These are phyloP conservation scores for Troglohyphantes excavatus DNA, from an alignment of 2,888 invertebrate species.

Conservation along the genomic window DNA sequence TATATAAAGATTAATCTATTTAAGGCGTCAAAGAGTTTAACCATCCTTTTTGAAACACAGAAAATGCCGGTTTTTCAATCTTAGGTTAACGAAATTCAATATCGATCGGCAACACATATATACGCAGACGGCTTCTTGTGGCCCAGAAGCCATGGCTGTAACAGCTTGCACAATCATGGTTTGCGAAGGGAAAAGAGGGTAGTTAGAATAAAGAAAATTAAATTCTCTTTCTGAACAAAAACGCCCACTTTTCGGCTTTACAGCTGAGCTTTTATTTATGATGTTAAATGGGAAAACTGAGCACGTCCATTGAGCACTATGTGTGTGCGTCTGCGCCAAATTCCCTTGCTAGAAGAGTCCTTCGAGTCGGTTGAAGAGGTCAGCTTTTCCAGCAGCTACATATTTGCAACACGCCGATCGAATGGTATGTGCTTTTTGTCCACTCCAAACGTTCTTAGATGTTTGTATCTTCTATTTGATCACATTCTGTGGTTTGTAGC, in stretches of 20 bases:
- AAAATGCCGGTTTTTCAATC: slow-evolving; percentile 77
- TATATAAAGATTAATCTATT: slow-evolving; percentile 3
- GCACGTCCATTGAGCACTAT: slow-evolving; percentile 79
- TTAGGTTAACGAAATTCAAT: slow-evolving; percentile 73
- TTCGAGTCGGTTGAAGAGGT: slow-evolving; percentile 42
- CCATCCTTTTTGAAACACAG: slow-evolving; percentile 76
- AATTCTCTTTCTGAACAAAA: slow-evolving; percentile 50
- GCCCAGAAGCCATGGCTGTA: slow-evolving; percentile 46
- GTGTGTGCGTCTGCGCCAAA: slow-evolving; percentile 78
- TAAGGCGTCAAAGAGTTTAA: slow-evolving; percentile 22
- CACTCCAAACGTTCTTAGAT: background rate
- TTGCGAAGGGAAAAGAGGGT: slow-evolving; percentile 25
- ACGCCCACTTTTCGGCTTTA: slow-evolving; percentile 79
- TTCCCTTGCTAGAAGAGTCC: slow-evolving; percentile 64
- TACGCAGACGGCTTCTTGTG: slow-evolving; percentile 63
- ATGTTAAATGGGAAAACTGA: slow-evolving; percentile 79
- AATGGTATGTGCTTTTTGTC: slow-evolving; percentile 60
- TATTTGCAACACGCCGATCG: background rate
- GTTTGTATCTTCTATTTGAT: background rate
- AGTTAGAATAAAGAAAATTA: slow-evolving; percentile 46
- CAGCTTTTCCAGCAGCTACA: slow-evolving; percentile 37
- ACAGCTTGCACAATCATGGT: slow-evolving; percentile 49
- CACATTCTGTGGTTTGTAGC: background rate
- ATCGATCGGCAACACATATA: slow-evolving; percentile 69
- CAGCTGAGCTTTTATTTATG: slow-evolving; percentile 78